Evolutionary conservation across 53 echinoderm and acorn worm genomes (phyloP), one percentile per base, ranked within the genome.

Genomic region (Astropecten irregularis): DNA sequence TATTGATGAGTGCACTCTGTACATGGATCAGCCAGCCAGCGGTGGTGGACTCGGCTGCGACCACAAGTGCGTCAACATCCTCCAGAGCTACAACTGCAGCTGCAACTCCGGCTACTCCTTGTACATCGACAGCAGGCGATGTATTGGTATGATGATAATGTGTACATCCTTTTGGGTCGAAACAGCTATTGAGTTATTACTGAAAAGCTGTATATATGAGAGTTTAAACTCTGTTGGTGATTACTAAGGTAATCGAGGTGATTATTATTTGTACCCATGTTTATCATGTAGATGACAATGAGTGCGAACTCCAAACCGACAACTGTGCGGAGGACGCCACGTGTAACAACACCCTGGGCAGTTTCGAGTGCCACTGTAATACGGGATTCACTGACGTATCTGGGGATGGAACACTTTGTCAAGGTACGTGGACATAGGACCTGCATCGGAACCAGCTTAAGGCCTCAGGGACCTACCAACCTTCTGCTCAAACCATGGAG

Each of bases 21-120:
- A 68, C 52, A 51, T 58, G 13, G 73, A 82, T 49, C 69, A 86
- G 38, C 72, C 82, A 9, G 29, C 15, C 35, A 74, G 51, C 4
- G 58, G 82, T 29, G 90, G 85, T 25, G 90, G 90, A 33, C 85
- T 79, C 34, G 85, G 85, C 35, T 90, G 90, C 39, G 59, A 86
- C 15, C 90, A 90, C 76, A 88, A 70, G 22, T 92, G 92, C 42
- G 28, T 21, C 68, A 93, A 93, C 77, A 77, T 70, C n/a, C 65
- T 90, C 22, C 67, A 54, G 19, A 82, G 85, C 42, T 95, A 73
- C 66, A 76, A 57, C 47, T 95, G 95, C 39, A 71, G 66, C 77
- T 95, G 95, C 53, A 53, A 83, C 33, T 34, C 69, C 38, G 95
- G 95, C 1, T 91, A 65, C 56, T 34, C 76, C 8, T 61, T 93